Conservation (phyloP, 2,888 invertebrate genomes). For the Drosophila leonis region DNA sequence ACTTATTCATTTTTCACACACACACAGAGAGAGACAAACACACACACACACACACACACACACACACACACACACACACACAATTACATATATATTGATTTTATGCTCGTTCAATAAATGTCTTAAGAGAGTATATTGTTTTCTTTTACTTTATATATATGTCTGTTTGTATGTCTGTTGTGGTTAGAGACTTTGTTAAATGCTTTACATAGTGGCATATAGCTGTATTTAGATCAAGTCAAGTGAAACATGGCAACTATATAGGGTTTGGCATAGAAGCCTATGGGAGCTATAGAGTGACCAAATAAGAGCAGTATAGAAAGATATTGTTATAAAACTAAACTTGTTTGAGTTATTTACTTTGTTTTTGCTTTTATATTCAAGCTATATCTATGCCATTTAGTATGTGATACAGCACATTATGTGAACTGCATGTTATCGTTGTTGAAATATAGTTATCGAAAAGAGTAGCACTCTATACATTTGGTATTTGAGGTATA, state of each 20-base stretch:
- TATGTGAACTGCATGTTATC: not conserved
- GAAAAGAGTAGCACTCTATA: too few species aligned
- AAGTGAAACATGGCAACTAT: too few species aligned
- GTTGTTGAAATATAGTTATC: too few species aligned
- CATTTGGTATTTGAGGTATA: too few species aligned
- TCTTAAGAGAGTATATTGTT: not conserved
- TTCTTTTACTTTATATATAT: conserved; percentile 8
- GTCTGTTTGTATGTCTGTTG: not conserved
- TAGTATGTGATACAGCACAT: too few species aligned
- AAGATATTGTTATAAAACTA: not conserved
- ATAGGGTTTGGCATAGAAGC: too few species aligned
- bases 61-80: conserved; percentile 46
- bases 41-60: conserved; percentile 53
- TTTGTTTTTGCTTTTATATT: not conserved
- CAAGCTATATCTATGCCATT: not conserved
- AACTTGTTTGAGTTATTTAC: not conserved
- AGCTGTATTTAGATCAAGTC: too few species aligned
- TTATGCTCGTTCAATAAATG: conserved; percentile 23
- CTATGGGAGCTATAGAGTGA: not conserved
- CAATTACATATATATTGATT: conserved; percentile 58
- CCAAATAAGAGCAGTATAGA: not conserved
- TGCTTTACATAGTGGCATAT: too few species aligned
- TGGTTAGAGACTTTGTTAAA: not conserved
- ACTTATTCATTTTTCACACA: conserved; percentile 67
- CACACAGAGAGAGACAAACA: conserved; percentile 19